Base-by-base conservation (phyloP, 2,797 vertebrate species). In the Falco novaeseelandiae region DNA sequence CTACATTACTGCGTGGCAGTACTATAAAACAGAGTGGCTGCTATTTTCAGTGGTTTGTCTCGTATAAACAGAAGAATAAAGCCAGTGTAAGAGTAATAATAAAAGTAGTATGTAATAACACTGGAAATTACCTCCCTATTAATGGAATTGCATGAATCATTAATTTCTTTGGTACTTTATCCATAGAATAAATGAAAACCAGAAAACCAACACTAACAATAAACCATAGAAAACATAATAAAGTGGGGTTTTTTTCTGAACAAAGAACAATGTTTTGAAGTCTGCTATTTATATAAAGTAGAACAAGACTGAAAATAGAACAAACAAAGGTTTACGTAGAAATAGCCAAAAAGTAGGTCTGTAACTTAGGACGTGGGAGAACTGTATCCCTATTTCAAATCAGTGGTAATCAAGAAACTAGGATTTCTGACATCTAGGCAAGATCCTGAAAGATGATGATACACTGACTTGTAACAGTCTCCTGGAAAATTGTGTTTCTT, bases 331-430 rank as follows among this genome's bases (percentile, higher is more conserved):
- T 72, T 89, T 91, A 32, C 21, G 61, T 83, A 29, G 19, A 79
- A 38, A 36, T 54, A 51, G 19, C 32, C 6, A 34, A 69, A 65
- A 78, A 44, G 8, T 30, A 54, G 19, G 23, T 55, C 5, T 6
- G 7, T 66, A 40, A 57, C 32, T 46, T 74, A 49, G 20, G 8
- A 38, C 57, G 10, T 63, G 8, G 48, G 38, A 49, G 67, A 51
- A 18, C 23, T 57, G 5, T 34, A 32, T 65, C 14, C 14, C 5
- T 59, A 20, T 81, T 87, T 87, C 7, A 30, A 58, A 78, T 54
- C 32, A 27, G 25, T 23, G 2, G 7, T 26, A 78, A 54, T 59
- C 4, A 55, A 82, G 71, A 34, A 14, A 0, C 0, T 27, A 25
- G 25, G n/a, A 48, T 57, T 63, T 85, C 26, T 79, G 27, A 49